Evolutionary conservation across 1,140 invertebrate genomes (phyloP), one percentile per base, ranked within the genome.

Genomic region (Spodoptera frugiperda): DNA sequence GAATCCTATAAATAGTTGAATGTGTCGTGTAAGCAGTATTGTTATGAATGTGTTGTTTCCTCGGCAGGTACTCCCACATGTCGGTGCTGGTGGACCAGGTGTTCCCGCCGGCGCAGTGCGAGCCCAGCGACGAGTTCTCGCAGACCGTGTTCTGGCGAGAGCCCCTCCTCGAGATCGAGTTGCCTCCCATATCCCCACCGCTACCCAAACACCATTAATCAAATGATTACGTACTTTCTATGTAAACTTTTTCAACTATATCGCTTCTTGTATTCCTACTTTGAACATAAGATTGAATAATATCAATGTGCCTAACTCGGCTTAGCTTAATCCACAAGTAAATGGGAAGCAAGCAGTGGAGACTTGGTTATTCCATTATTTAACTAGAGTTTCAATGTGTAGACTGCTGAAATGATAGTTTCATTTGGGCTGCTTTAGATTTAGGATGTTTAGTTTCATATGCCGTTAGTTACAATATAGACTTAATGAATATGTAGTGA

Each of bases 11-110:
- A 39, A 8, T 59, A 39, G 4, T 33, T 5, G 1, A 15, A 30
- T 30, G 5, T 61, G 10, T 61, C 19, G 8, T 25, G 10, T 39
- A 39, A 19, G 15, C n/a, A 53, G n/a, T 21, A n/a, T 6, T 46
- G 15, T 51, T 11, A 25, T 49, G 10, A 11, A 33, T 33, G 15
- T 46, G 19, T 46, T 63, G 39, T 78, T 10, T 8, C 55, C 55
- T 83, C 19, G 53, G 19, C 89, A 99, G 98, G 86, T 99, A 99
- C 94, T 97, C 97, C 57, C 97, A 97, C 90, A 97, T 99, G 97
- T 98, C 97, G 79, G 97, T 98, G 93, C 96, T 99, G 76, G 98
- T 98, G 53, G 98, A 99, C 94, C 98, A 99, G 93, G 96, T 99
- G 89, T 99, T 99, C 91, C 98, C 98, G 74, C 96, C 95, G 17